Percentiles rank a stretch among this genome's conserved stretches.
These are phyloP conservation scores for Psittacula cyanocephala DNA, from an alignment of 2,113 vertebrate genomes.

Conservation along the genomic window DNA sequence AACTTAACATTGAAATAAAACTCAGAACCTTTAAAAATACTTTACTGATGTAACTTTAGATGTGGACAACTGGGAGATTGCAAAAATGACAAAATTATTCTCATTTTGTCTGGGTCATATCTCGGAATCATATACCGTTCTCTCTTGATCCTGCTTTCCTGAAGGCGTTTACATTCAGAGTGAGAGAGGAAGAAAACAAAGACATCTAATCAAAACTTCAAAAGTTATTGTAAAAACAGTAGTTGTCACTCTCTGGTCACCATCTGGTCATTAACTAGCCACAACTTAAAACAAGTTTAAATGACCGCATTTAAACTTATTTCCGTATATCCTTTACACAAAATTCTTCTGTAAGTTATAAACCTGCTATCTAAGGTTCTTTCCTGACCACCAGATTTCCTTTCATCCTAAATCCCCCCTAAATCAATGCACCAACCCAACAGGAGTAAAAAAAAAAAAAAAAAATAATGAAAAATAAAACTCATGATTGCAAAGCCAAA, in stretches of 20 bases:
- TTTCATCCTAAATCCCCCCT: neutral
- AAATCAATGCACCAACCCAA: neutral
- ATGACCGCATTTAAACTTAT: neutral
- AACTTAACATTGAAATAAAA: neutral
- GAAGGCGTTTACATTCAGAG: neutral
- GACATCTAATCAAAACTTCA: neutral
- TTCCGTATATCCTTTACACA: neutral
- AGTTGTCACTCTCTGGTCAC: neutral
- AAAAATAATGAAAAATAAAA: neutral
- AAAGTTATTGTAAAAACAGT: neutral
- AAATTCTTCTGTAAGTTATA: neutral
- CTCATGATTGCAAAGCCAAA: neutral
- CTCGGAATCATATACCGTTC: neutral
- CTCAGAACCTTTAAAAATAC: neutral
- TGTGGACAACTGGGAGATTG: neutral
- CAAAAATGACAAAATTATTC: neutral
- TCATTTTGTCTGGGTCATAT: neutral
- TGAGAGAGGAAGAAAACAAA: neutral
- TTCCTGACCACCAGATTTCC: neutral
- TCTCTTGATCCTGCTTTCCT: neutral
- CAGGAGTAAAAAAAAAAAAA: neutral
- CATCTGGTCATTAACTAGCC: neutral
- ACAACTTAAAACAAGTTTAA: neutral
- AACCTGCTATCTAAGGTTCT: neutral
- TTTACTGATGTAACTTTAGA: neutral